phyloP scores from a whole-genome alignment of 2,888 invertebrate genomes.

The Melinaea menophilus region DNA sequence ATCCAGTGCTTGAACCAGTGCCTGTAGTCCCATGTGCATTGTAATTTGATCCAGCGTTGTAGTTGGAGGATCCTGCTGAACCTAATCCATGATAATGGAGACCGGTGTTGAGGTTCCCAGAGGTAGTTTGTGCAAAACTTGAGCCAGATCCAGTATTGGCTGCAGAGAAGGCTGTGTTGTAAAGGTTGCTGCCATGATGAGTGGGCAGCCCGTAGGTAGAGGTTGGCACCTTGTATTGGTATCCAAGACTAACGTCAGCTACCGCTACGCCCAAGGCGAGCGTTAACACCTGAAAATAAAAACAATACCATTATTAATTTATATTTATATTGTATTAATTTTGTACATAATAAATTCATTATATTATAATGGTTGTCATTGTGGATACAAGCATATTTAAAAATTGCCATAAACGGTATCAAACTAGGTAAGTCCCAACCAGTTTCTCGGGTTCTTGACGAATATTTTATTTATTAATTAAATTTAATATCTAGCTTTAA shows the following conservation, averaged over 20 bases:
- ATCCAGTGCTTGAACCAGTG: constrained; percentile 17
- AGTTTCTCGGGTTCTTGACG: no score
- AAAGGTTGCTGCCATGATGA: constrained; percentile 41
- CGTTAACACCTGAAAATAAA: constrained; percentile 54
- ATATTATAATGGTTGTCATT: no score
- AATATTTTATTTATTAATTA: no score
- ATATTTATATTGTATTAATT: not conserved
- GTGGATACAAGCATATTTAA: no score
- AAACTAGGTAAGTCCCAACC: no score
- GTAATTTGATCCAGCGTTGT: not conserved
- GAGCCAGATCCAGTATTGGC: constrained; percentile 12
- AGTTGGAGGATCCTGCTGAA: constrained; percentile 5
- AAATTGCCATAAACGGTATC: no score
- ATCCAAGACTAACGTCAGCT: constrained; percentile 60
- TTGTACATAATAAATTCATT: not conserved
- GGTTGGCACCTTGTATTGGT: constrained; percentile 63
- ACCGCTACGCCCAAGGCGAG: constrained; percentile 48
- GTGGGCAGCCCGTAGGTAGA: constrained; percentile 65
- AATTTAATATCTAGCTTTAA: no score
- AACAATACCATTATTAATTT: constrained; percentile 8
- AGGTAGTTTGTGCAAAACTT: constrained; percentile 11
- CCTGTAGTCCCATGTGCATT: constrained; percentile 5
- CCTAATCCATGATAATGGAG: constrained; percentile 12
- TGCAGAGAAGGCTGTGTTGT: constrained; percentile 23
- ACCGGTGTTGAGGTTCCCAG: constrained; percentile 5